These are phyloP conservation scores for Serinus canaria DNA, from an alignment of 2,113 vertebrate species.

Conservation along the genomic window DNA sequence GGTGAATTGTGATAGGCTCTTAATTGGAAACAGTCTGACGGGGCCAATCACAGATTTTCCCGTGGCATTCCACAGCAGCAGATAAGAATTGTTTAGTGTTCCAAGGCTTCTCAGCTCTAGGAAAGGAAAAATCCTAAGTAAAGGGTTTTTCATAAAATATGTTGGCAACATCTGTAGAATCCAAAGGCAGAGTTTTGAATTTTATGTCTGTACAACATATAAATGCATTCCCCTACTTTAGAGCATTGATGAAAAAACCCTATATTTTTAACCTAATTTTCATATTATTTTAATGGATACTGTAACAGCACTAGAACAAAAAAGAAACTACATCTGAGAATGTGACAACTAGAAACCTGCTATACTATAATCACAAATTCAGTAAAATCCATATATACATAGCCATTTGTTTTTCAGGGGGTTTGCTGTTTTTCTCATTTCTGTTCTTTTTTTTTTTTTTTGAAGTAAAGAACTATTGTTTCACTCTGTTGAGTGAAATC, in stretches of 20 bases:
- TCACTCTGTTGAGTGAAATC: neutral
- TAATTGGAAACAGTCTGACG: too few species aligned
- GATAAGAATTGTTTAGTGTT: too few species aligned
- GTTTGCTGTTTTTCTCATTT: neutral
- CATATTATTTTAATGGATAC: neutral
- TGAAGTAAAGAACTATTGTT: neutral
- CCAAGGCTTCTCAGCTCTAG: too few species aligned
- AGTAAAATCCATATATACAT: constrained; percentile 13
- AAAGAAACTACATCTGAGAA: neutral
- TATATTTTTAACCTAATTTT: neutral
- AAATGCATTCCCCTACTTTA: neutral
- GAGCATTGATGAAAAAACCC: rapidly evolving
- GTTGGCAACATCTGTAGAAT: too few species aligned
- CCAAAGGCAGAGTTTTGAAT: neutral
- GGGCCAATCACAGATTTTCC: too few species aligned
- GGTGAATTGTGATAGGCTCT: too few species aligned
- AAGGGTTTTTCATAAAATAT: too few species aligned
- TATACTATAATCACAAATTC: neutral
- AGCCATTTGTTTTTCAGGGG: neutral
- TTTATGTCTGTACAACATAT: neutral
- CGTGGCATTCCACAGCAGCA: too few species aligned
- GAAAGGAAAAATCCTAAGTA: too few species aligned
- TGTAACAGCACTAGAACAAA: neutral
- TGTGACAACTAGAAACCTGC: neutral
- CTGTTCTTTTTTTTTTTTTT: neutral